Conservation (phyloP, 23 tunicate species). For the Clavelina lepadiformis region DNA sequence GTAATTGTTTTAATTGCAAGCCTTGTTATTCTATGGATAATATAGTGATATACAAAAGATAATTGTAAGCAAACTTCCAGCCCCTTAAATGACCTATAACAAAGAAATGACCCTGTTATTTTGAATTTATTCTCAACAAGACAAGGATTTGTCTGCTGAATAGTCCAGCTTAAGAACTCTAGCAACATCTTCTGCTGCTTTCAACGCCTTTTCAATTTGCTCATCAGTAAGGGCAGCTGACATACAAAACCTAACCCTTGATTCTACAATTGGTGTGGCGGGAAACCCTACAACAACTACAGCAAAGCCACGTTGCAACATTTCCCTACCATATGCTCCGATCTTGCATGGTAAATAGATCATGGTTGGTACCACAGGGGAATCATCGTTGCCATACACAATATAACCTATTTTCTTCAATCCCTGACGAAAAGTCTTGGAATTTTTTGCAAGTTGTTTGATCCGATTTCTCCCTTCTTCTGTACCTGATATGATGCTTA, state of each 20-base stretch:
- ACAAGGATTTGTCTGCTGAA: too few relatives aligned
- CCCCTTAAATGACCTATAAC: too few relatives aligned
- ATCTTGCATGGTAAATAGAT: slow-evolving; percentile 42
- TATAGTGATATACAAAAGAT: too few relatives aligned
- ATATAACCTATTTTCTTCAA: slow-evolving; percentile 43
- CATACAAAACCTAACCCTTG: slow-evolving; percentile 61
- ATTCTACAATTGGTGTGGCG: slow-evolving; percentile 51
- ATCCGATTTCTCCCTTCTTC: slow-evolving; percentile 41
- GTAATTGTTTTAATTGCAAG: too few relatives aligned
- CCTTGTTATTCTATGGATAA: too few relatives aligned
- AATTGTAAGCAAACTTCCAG: too few relatives aligned
- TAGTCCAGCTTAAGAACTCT: slow-evolving; percentile 34
- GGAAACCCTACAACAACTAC: slow-evolving; percentile 82
- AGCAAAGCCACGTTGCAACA: slow-evolving; percentile 62
- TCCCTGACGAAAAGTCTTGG: slow-evolving; percentile 40
- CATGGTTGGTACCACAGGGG: slow-evolving; percentile 67
- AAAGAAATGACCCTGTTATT: too few relatives aligned
- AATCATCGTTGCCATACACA: slow-evolving; percentile 66
- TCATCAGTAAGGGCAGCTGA: slow-evolving; percentile 48
- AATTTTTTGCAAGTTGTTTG: slow-evolving; percentile 31
- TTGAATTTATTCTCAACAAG: too few relatives aligned
- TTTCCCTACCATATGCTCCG: slow-evolving; percentile 56
- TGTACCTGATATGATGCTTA: slow-evolving; percentile 20
- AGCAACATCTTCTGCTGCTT: slow-evolving; percentile 28
- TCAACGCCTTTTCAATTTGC: slow-evolving; percentile 44